These are phyloP conservation scores for Probaryconus sp. DNA, from an alignment of 1,140 invertebrate genomes.

Conservation along the genomic window DNA sequence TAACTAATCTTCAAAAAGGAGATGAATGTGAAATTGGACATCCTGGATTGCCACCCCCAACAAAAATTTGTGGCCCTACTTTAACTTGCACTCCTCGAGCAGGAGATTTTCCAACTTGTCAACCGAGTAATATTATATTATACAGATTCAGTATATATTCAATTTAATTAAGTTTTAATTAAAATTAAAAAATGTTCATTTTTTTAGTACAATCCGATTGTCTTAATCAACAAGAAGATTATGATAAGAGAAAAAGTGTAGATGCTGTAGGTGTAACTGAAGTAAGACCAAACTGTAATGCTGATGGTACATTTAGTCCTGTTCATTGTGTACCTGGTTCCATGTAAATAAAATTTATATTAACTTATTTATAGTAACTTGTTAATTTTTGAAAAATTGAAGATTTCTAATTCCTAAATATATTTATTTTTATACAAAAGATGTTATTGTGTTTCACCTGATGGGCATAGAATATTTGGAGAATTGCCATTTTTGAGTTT, in stretches of 20 bases:
- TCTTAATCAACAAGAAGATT: slow-evolving; percentile 73
- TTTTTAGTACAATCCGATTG: slow-evolving; percentile 74
- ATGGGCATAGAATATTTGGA: slow-evolving; percentile 81
- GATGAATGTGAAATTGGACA: slow-evolving; percentile 70
- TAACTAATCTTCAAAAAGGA: slow-evolving; percentile 73
- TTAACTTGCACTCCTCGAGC: slow-evolving; percentile 65
- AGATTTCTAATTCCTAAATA: background rate
- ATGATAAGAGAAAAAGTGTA: slow-evolving; percentile 66
- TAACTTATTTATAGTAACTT: background rate
- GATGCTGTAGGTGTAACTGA: slow-evolving; percentile 71
- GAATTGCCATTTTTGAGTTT: slow-evolving; percentile 76
- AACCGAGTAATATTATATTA: slow-evolving; percentile 59
- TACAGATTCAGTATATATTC: too few relatives aligned
- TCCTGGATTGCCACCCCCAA: slow-evolving; percentile 61
- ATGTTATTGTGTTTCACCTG: slow-evolving; percentile 80
- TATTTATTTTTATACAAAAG: slow-evolving; percentile 70
- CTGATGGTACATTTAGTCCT: slow-evolving; percentile 77
- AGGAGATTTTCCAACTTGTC: slow-evolving; percentile 38
- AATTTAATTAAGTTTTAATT: background rate
- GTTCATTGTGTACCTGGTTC: slow-evolving; percentile 80
- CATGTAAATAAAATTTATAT: slow-evolving; percentile 78
- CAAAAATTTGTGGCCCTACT: slow-evolving; percentile 72
- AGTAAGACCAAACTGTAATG: slow-evolving; percentile 79
- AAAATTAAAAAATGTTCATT: too few relatives aligned
- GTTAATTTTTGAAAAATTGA: too few relatives aligned